phyloP scores from a whole-genome alignment of 1,140 invertebrate genomes.

The Saccostrea cuccullata region DNA sequence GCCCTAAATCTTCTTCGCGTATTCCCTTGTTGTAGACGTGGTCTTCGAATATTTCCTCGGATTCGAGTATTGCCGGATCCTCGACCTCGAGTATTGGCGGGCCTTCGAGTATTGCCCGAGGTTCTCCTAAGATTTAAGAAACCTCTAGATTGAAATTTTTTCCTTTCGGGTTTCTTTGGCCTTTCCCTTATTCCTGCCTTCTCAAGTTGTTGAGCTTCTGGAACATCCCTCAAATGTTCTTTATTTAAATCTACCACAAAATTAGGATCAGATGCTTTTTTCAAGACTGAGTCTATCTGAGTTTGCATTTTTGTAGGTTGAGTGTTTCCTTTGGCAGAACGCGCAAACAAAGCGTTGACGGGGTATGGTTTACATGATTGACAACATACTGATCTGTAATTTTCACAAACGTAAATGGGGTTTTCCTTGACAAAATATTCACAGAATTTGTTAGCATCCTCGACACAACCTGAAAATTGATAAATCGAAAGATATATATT shows the following conservation, averaged over 20 bases:
- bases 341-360: background rate
- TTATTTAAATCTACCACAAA: background rate
- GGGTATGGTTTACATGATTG: background rate
- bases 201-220: background rate
- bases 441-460: background rate
- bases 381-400: background rate
- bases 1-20: too few species aligned
- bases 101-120: too few species aligned
- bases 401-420: background rate
- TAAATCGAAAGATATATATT: background rate
- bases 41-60: too few species aligned
- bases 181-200: background rate
- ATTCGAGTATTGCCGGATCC: too few species aligned
- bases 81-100: too few species aligned
- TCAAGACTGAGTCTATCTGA: background rate
- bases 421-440: background rate
- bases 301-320: background rate
- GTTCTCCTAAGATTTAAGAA: background rate
- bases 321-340: background rate
- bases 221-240: background rate
- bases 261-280: background rate
- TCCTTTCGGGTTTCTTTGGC: background rate
- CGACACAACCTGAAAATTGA: background rate
- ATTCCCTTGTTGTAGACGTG: too few species aligned
- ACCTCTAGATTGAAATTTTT: background rate